These are phyloP conservation scores for Galerucella nymphaeae DNA, from an alignment of 2,888 invertebrate genomes.

Conservation along the genomic window DNA sequence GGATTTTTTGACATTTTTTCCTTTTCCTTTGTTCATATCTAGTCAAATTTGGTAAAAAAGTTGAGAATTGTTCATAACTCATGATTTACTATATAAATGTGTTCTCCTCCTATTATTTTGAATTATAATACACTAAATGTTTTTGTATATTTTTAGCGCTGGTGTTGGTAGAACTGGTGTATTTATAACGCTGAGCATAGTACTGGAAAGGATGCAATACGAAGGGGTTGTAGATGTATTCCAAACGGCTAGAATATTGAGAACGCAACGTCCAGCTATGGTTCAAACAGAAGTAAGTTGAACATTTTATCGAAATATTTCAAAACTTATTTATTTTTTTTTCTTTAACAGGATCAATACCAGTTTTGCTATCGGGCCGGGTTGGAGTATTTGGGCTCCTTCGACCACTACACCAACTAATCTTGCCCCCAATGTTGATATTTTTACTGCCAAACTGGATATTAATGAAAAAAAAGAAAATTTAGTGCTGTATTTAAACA, in stretches of 20 bases:
- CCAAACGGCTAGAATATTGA: slow-evolving; percentile 97
- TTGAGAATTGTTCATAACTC: too few species aligned
- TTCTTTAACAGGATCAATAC: slow-evolving; percentile 90
- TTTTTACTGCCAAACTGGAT: slow-evolving; percentile 55
- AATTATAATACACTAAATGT: neutral
- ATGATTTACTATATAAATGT: too few species aligned
- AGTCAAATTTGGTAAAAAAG: too few species aligned
- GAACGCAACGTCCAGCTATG: slow-evolving; percentile 99
- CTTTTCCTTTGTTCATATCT: too few species aligned
- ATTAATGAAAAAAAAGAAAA: slow-evolving; percentile 23
- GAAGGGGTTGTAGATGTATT: slow-evolving; percentile 99
- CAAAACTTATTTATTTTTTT: neutral
- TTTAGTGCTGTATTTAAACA: slow-evolving; percentile 38
- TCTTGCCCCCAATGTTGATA: slow-evolving; percentile 39
- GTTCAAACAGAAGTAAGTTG: slow-evolving; percentile 94
- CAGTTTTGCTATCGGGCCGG: slow-evolving; percentile 99
- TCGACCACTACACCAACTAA: slow-evolving; percentile 91
- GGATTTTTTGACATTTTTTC: too few species aligned
- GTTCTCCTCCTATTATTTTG: too few species aligned
- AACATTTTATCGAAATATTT: neutral
- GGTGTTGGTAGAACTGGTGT: slow-evolving; percentile 99
- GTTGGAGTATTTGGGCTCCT: slow-evolving; percentile 97
- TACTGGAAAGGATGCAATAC: slow-evolving; percentile 98
- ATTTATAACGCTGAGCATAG: slow-evolving; percentile 97
- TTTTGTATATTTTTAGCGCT: slow-evolving; percentile 73